A percentile compares a stretch with the other conserved stretches of the same genome.
phyloP scores from a whole-genome alignment of 1,140 invertebrate genomes.

The Caenorhabditis brenneri region DNA sequence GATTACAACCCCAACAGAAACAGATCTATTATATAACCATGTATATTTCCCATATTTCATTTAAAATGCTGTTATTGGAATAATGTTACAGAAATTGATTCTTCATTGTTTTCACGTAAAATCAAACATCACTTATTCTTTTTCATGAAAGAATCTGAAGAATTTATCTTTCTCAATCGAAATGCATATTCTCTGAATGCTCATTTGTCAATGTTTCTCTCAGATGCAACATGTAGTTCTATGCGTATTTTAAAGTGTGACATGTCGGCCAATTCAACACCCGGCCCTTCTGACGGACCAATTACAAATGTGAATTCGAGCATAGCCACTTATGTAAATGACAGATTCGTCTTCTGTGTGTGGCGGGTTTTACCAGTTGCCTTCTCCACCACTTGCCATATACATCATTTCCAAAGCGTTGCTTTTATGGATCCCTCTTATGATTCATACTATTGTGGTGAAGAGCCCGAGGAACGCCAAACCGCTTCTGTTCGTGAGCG shows the following conservation, averaged over 20 bases:
- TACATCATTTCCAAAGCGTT: constrained; percentile 15
- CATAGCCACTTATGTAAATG: constrained; percentile 41
- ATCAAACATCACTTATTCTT: too few relatives aligned
- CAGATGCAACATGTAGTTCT: not conserved
- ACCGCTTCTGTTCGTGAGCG: constrained; percentile 93
- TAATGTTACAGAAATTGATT: too few relatives aligned
- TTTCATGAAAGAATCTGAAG: too few relatives aligned
- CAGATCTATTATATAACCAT: too few relatives aligned
- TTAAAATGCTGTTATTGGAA: too few relatives aligned
- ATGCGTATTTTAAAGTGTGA: not conserved
- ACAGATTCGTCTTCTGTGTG: constrained; percentile 21
- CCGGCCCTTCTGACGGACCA: not conserved
- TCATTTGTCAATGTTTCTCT: not conserved
- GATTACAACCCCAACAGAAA: too few relatives aligned
- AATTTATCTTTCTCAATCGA: too few relatives aligned
- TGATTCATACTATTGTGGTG: constrained; percentile 44
- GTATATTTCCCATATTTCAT: too few relatives aligned
- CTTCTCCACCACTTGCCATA: not conserved
- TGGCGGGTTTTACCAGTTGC: not conserved
- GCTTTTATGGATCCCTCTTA: constrained; percentile 19
- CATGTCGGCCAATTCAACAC: not conserved
- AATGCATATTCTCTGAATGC: not conserved
- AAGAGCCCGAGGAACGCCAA: constrained; percentile 70
- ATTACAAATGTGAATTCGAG: constrained; percentile 28
- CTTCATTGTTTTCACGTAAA: too few relatives aligned